These are phyloP conservation scores for Telmatherina bonti DNA, from an alignment of 2,797 vertebrate genomes.

Conservation along the genomic window DNA sequence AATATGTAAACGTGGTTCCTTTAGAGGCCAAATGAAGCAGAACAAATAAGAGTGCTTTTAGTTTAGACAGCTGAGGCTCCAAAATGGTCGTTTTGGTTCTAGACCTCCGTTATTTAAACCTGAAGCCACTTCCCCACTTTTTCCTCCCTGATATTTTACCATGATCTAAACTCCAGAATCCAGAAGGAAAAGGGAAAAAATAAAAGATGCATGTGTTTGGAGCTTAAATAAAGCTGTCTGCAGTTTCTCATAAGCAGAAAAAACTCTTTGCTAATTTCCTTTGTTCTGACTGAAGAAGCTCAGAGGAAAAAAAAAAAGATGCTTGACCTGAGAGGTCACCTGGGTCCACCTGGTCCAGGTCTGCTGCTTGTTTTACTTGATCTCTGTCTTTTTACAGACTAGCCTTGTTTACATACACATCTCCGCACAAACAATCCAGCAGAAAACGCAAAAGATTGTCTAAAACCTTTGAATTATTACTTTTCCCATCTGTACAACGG, in stretches of 20 bases:
- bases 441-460: not conserved
- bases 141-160: not conserved
- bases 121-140: too few relatives aligned
- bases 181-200: too few relatives aligned
- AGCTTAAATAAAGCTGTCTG: constrained; percentile 35
- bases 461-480: not conserved
- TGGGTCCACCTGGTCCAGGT: constrained; percentile 2
- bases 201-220: not conserved
- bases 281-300: constrained; percentile 38
- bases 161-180: not conserved
- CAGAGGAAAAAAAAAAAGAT: constrained; percentile 40
- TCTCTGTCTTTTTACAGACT: not conserved
- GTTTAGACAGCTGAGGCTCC: too few relatives aligned
- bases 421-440: not conserved
- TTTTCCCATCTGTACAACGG: not conserved
- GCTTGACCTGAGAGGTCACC: constrained; percentile 21
- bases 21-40: too few relatives aligned
- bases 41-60: too few relatives aligned
- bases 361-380: constrained; percentile 2
- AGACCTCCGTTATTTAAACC: too few relatives aligned
- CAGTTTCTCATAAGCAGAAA: constrained; percentile 42
- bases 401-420: not conserved
- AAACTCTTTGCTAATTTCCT: constrained; percentile 8
- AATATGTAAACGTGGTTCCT: too few relatives aligned
- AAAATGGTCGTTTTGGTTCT: too few relatives aligned